Evolutionary conservation across 2,888 invertebrate genomes (phyloP).

Genomic region (Netelia melanura): DNA sequence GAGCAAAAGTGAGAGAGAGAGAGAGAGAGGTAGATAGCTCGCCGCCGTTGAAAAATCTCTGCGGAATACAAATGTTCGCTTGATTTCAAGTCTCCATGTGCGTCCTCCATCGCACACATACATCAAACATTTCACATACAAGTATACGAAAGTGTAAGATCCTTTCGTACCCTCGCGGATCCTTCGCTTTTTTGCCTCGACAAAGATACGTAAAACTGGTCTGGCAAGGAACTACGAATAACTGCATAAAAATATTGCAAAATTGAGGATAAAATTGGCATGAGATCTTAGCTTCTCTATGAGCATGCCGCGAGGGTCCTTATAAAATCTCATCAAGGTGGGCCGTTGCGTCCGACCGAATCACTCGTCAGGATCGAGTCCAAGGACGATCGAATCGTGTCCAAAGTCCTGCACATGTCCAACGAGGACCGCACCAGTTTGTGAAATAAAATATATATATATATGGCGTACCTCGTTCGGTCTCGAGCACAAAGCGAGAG

Average conservation of each 20-base stretch:
- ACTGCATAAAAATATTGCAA: neutral
- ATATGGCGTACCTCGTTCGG: slow-evolving; percentile 57
- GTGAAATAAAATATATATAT: slow-evolving; percentile 12
- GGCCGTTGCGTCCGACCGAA: slow-evolving; percentile 32
- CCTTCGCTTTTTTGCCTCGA: neutral
- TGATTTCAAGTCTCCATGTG: slow-evolving; percentile 75
- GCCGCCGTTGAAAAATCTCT: slow-evolving; percentile 82
- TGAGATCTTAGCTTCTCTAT: neutral
- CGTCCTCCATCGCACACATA: slow-evolving; percentile 44
- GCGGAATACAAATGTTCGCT: slow-evolving; percentile 83
- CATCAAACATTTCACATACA: slow-evolving; percentile 27
- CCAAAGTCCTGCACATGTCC: slow-evolving; percentile 53
- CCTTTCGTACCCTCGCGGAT: slow-evolving; percentile 20
- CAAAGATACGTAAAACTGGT: slow-evolving; percentile 11
- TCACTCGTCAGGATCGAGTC: slow-evolving; percentile 59
- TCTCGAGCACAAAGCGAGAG: slow-evolving; percentile 66
- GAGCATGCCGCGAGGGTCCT: neutral
- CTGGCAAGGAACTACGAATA: neutral
- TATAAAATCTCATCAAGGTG: slow-evolving; percentile 2
- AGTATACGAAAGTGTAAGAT: slow-evolving; percentile 27
- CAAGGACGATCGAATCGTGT: slow-evolving; percentile 60
- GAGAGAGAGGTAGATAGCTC: neutral
- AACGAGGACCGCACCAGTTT: slow-evolving; percentile 13
- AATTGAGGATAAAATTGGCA: neutral
- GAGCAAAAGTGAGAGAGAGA: slow-evolving; percentile 43